Evolutionary conservation across 2,888 invertebrate species (phyloP).

Genomic region (Pseudococcus jackbeardsleyi): DNA sequence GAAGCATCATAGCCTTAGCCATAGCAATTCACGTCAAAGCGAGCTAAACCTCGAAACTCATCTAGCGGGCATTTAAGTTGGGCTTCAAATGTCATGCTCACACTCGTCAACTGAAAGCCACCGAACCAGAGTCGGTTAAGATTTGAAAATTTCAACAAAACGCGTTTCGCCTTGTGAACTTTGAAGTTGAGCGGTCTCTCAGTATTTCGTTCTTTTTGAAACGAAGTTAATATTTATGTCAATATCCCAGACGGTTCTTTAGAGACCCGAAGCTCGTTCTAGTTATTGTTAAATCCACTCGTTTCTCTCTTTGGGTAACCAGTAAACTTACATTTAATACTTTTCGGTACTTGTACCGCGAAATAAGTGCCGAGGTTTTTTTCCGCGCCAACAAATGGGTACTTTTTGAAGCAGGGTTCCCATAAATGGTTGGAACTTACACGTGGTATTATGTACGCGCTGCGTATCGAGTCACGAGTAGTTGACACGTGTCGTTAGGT

Average conservation of each 20-base stretch:
- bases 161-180: not conserved
- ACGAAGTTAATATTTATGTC: constrained; percentile 35
- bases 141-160: constrained; percentile 22
- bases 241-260: constrained; percentile 44
- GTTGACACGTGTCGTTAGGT: not conserved
- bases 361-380: constrained; percentile 19
- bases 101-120: not conserved
- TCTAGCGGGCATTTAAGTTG: not conserved
- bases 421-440: not conserved
- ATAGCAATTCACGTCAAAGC: not conserved
- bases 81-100: not conserved
- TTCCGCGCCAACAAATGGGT: not conserved
- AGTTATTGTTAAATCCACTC: constrained; percentile 19
- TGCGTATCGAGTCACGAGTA: not conserved
- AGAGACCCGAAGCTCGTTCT: constrained; percentile 29
- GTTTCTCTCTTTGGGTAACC: constrained; percentile 16
- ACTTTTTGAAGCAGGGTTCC: not conserved
- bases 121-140: not conserved
- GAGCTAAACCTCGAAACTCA: not conserved
- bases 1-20: not conserved
- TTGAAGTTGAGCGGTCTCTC: constrained; percentile 8
- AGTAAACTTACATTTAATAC: constrained; percentile 13
- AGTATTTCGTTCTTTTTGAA: not conserved
- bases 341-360: constrained; percentile 6
- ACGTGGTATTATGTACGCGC: not conserved